A percentile compares a stretch with the other conserved stretches of the same genome.
phyloP scores from a whole-genome alignment of 2,113 vertebrate genomes.

The Eulemur macaco region DNA sequence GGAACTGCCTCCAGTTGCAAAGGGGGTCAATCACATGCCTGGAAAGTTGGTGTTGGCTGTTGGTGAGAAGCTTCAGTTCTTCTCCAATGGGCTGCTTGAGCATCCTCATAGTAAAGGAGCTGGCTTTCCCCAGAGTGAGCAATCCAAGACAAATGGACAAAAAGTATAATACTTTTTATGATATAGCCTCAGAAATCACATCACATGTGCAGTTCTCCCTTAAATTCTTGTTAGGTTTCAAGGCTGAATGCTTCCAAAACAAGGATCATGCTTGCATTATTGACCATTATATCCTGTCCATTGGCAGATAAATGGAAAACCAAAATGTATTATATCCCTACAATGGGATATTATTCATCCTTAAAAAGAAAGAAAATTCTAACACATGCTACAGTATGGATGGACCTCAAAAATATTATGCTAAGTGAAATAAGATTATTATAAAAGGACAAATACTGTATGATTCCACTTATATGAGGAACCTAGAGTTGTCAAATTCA shows the following conservation, averaged over 20 bases:
- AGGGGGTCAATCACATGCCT: not conserved
- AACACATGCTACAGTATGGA: not conserved
- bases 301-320: not conserved
- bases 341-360: not conserved
- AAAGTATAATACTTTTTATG: not conserved
- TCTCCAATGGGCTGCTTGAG: not conserved
- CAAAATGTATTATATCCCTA: not conserved
- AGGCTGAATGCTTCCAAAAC: not conserved
- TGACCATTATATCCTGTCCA: not conserved
- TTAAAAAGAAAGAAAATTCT: not conserved
- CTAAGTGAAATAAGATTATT: not conserved
- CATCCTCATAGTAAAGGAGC: not conserved
- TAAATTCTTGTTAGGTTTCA: not conserved
- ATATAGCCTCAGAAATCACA: not conserved
- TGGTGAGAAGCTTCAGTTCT: not conserved
- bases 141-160: not conserved
- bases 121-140: not conserved
- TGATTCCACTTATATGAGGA: not conserved
- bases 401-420: not conserved
- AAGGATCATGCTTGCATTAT: not conserved
- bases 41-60: not conserved
- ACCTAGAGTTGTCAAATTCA: not conserved
- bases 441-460: not conserved
- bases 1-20: not conserved
- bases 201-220: not conserved